Percentiles rank a stretch among this genome's conserved stretches.
These are phyloP conservation scores for Calyptommatus sinebrachiatus DNA, from an alignment of 2,113 vertebrate species.

Conservation along the genomic window DNA sequence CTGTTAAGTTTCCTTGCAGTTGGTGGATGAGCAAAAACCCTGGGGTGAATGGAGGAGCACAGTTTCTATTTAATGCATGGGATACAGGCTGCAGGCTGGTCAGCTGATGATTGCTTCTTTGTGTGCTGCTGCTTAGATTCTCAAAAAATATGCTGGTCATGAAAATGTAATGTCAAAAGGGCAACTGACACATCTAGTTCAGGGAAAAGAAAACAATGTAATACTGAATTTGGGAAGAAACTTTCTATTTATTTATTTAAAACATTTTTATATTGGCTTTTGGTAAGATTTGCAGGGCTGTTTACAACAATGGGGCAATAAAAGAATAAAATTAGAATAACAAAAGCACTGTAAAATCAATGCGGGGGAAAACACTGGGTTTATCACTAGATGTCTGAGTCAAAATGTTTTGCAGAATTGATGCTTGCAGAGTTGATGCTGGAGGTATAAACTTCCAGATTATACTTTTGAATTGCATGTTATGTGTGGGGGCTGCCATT, in stretches of 20 bases:
- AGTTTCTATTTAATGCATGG: background rate
- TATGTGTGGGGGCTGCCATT: too few species aligned
- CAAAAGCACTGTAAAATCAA: too few species aligned
- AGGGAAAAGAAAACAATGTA: background rate
- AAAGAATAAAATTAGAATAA: too few species aligned
- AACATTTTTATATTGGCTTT: too few species aligned
- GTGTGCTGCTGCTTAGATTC: background rate
- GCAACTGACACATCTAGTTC: background rate
- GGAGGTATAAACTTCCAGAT: too few species aligned
- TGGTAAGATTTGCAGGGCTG: too few species aligned
- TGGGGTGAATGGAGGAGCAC: background rate
- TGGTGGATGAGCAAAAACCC: background rate
- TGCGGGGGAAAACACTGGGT: too few species aligned
- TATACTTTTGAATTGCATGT: too few species aligned
- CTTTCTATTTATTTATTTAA: background rate
- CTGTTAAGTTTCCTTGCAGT: conserved; percentile 1
- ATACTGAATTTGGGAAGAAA: background rate
- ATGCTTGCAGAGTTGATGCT: too few species aligned
- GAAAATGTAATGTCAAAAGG: background rate
- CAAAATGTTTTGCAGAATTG: too few species aligned
- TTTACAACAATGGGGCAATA: too few species aligned
- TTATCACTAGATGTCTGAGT: too few species aligned
- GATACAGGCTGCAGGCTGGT: background rate
- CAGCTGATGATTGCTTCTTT: conserved; percentile 8
- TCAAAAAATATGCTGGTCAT: background rate